phyloP scores from a whole-genome alignment of 1,140 invertebrate genomes.

The Phthorimaea operculella region DNA sequence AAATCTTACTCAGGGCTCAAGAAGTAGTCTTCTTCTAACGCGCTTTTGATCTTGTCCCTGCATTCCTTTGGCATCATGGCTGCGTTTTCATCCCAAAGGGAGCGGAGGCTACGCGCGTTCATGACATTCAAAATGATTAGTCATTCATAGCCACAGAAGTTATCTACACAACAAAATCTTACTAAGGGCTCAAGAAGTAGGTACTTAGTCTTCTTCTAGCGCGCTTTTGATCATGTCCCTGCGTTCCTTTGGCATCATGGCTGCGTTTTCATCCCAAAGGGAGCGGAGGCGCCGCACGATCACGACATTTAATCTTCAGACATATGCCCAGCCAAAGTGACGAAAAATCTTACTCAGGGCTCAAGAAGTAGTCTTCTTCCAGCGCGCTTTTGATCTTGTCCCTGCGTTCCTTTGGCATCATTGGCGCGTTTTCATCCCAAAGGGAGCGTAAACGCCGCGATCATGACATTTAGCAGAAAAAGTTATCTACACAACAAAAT shows the following conservation, averaged over 20 bases:
- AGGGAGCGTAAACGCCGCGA: slow-evolving; percentile 49
- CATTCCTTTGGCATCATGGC: slow-evolving; percentile 36
- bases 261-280: slow-evolving; percentile 57
- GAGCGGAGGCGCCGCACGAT: slow-evolving; percentile 37
- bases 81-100: slow-evolving; percentile 57
- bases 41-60: slow-evolving; percentile 60
- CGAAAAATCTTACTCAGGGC: slow-evolving; percentile 55
- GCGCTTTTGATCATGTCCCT: slow-evolving; percentile 61
- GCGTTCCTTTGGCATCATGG: slow-evolving; percentile 35
- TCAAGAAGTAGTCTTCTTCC: slow-evolving; percentile 60
- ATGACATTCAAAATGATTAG: too few species aligned
- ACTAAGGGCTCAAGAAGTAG: slow-evolving; percentile 63
- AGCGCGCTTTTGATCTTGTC: slow-evolving; percentile 61
- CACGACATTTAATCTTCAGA: too few species aligned
- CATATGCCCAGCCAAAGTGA: too few species aligned
- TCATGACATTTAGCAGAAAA: too few species aligned
- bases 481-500: not conserved
- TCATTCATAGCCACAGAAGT: too few species aligned
- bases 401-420: slow-evolving; percentile 38
- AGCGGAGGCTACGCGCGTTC: slow-evolving; percentile 36
- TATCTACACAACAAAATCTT: slow-evolving; percentile 15
- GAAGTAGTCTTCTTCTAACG: slow-evolving; percentile 61
- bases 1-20: slow-evolving; percentile 54
- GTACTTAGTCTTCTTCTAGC: slow-evolving; percentile 56
- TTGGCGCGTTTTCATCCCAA: slow-evolving; percentile 55